A percentile compares a stretch with the other conserved stretches of the same genome.
These are phyloP conservation scores for Alectura lathami DNA, from an alignment of 2,113 vertebrate species.

Conservation along the genomic window DNA sequence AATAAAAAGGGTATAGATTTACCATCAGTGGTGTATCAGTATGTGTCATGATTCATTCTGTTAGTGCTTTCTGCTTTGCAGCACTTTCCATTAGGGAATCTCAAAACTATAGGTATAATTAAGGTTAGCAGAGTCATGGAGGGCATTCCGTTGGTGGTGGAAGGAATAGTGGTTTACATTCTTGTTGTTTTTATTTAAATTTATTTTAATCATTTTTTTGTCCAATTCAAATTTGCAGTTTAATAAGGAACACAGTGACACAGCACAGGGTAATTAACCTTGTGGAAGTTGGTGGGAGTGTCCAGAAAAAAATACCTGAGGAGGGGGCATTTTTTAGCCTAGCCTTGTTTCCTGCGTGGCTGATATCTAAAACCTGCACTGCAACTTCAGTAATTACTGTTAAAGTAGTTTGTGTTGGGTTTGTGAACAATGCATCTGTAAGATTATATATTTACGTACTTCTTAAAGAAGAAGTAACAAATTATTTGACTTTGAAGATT, in stretches of 20 bases:
- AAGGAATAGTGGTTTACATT: not conserved
- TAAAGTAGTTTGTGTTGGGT: not conserved
- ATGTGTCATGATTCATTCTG: slow-evolving; percentile 35
- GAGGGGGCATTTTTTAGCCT: not conserved
- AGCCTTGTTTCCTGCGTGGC: not conserved
- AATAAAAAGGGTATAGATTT: slow-evolving; percentile 35
- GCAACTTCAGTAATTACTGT: not conserved
- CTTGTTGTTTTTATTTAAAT: not conserved
- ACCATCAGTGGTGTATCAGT: slow-evolving; percentile 29
- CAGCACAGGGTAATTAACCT: not conserved
- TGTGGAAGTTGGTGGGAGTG: not conserved
- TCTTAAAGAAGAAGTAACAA: not conserved
- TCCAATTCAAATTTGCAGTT: not conserved
- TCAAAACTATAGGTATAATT: slow-evolving; percentile 19
- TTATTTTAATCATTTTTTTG: not conserved
- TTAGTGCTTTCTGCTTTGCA: slow-evolving; percentile 11
- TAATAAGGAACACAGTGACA: not conserved
- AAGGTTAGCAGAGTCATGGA: slow-evolving; percentile 17
- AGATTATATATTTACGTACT: not conserved
- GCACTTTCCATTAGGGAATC: slow-evolving; percentile 15
- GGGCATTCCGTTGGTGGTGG: not conserved
- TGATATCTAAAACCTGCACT: not conserved
- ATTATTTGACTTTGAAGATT: not conserved
- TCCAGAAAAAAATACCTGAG: not conserved
- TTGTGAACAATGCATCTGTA: not conserved